A percentile compares a stretch with the other conserved stretches of the same genome.
Conservation (phyloP, 2,797 vertebrate species). For the Xenentodon cancila region DNA sequence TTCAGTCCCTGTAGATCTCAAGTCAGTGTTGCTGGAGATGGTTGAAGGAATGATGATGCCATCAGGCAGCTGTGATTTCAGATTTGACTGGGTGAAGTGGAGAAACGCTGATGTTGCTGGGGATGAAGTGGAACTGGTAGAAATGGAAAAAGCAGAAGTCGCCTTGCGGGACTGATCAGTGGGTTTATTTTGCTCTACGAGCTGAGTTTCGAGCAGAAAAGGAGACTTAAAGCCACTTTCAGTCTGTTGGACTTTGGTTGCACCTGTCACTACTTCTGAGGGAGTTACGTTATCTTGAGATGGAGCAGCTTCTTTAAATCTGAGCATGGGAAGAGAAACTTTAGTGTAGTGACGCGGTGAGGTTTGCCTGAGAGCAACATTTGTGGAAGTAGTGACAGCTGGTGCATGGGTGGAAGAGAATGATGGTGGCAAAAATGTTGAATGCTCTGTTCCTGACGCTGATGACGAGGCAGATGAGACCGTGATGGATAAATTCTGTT, state of each 20-base stretch:
- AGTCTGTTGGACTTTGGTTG: conserved; percentile 1
- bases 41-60: not conserved
- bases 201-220: not conserved
- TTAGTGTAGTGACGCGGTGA: not conserved
- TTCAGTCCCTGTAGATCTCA: not conserved
- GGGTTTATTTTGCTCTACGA: not conserved
- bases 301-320: not conserved
- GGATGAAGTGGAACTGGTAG: conserved; percentile 1
- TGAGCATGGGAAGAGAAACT: not conserved
- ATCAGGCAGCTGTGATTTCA: not conserved
- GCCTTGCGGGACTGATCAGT: conserved; percentile 11
- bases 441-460: conserved; percentile 3
- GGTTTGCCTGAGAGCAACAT: not conserved
- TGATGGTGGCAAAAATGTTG: not conserved
- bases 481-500: not conserved
- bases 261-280: not conserved
- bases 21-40: not conserved
- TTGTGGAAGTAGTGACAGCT: not conserved
- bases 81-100: not conserved
- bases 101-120: not conserved
- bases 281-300: not conserved
- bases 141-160: conserved; percentile 1
- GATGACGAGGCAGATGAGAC: conserved; percentile 16
- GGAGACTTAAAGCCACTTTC: not conserved
- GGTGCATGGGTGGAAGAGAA: conserved; percentile 10